Conservation (phyloP, 2,113 vertebrate genomes). For the Pyrgilauda ruficollis region DNA sequence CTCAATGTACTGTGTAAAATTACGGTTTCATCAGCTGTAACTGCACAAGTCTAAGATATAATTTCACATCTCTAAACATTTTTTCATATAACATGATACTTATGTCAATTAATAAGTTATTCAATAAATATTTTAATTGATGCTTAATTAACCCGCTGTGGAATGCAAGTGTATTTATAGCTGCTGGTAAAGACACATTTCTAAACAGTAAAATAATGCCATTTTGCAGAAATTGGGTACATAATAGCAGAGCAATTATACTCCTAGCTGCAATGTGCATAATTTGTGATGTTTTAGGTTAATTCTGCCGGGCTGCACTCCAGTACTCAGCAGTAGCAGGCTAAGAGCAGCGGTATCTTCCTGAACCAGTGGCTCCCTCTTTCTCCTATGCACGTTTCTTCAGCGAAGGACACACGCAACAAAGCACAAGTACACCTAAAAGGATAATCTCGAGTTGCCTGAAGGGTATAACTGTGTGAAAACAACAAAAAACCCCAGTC, state of each 20-base stretch:
- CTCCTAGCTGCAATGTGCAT: slow-evolving; percentile 31
- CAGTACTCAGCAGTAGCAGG: slow-evolving; percentile 25
- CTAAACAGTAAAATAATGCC: slow-evolving; percentile 47
- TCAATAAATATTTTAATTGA: slow-evolving; percentile 60
- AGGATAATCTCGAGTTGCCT: fast-evolving
- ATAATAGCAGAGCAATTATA: slow-evolving; percentile 52
- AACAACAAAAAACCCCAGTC: background rate
- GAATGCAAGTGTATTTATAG: background rate
- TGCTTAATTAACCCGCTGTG: slow-evolving; percentile 16
- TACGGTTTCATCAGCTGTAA: background rate
- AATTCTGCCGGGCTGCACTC: slow-evolving; percentile 54
- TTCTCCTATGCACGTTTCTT: background rate
- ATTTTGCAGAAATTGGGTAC: slow-evolving; percentile 43
- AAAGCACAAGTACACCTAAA: background rate
- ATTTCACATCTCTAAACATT: slow-evolving; percentile 21
- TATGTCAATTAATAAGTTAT: slow-evolving; percentile 61
- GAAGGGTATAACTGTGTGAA: background rate
- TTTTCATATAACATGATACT: background rate
- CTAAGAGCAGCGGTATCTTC: background rate
- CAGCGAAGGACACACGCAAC: background rate
- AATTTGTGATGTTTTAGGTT: slow-evolving; percentile 55
- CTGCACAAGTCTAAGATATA: background rate
- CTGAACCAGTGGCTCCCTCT: background rate
- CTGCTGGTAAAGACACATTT: slow-evolving; percentile 24
- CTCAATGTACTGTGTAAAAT: background rate